These are phyloP conservation scores for Bombus huntii DNA, from an alignment of 1,140 invertebrate genomes.

Conservation along the genomic window DNA sequence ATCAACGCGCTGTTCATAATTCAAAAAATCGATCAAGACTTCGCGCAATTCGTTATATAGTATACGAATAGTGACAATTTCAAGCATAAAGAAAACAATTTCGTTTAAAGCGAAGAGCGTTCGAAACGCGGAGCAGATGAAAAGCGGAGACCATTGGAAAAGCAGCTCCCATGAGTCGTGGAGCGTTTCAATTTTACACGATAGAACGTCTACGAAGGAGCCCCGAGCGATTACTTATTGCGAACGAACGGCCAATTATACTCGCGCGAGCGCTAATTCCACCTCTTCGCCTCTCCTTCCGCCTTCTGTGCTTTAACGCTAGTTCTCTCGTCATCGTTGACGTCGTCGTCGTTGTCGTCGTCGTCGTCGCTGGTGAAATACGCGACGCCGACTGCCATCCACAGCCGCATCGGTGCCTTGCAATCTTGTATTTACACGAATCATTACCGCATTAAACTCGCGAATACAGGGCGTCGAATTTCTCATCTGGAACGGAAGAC, in stretches of 20 bases:
- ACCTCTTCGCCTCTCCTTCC: background rate
- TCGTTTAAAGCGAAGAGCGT: background rate
- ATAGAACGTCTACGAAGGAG: constrained; percentile 20
- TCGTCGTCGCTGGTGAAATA: background rate
- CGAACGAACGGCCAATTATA: constrained; percentile 61
- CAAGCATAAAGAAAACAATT: background rate
- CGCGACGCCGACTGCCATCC: constrained; percentile 22
- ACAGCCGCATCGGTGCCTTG: constrained; percentile 13
- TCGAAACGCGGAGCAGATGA: background rate
- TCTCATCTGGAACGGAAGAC: constrained; percentile 39
- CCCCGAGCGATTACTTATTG: constrained; percentile 56
- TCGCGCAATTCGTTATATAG: too few species aligned
- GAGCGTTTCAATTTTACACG: constrained; percentile 28
- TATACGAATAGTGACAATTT: background rate
- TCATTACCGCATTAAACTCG: constrained; percentile 49
- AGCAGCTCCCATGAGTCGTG: background rate
- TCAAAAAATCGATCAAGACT: too few species aligned
- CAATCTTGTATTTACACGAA: constrained; percentile 49
- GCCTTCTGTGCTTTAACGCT: constrained; percentile 9
- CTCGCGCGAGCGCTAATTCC: constrained; percentile 41
- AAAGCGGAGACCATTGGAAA: background rate
- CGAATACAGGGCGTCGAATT: constrained; percentile 50
- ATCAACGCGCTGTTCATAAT: too few species aligned
- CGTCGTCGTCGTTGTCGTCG: background rate
- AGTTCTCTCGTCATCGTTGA: constrained; percentile 28